Base-by-base conservation (phyloP, 2,888 invertebrate species). In the Diabrotica balteata region DNA sequence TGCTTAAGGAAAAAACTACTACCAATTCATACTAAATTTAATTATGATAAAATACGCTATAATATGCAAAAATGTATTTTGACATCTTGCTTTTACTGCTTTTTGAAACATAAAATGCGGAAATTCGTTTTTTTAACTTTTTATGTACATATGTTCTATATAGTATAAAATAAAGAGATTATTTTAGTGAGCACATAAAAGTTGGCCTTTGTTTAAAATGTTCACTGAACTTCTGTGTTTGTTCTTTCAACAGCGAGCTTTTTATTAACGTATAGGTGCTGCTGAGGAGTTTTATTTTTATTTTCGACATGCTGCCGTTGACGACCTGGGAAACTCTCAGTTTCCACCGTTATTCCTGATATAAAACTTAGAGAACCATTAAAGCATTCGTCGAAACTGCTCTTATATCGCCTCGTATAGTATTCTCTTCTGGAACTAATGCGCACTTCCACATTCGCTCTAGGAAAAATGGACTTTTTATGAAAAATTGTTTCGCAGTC, bases 291-390 rank as follows among this genome's bases (percentile, higher is more conserved):
- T 55, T 54, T 54, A 62, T 62, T 47, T 54, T 57, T 63, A 57
- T 57, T 57, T 62, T 46, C 53, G 45, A 54, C 47, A 47, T 53
- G 53, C 62, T 62, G 62, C 46, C 52, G 11, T 46, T 62, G 62
- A 62, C 62, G 55, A 52, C 42, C 57, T 32, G 7, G 47, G 55
- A 49, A 63, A 63, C 50, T 63, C 50, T 63, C 57, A 44, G 54
- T 59, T 67, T 55, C 63, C 51, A 54, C 51, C 50, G 44, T 62
- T 67, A 67, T 62, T 67, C 51, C n/a, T 49, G 61, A 59, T 63
- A 67, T 67, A 69, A 69, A 69, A 69, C 62, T 65, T 59, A 54
- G 47, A 59, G 58, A 59, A 66, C 69, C 69, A 69, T 69, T 66
- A 62, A 66, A 64, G 46, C 58, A 66, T 55, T 62, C 62, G 22